A percentile compares a stretch with the other conserved stretches of the same genome.
These are phyloP conservation scores for Pseudorasbora parva DNA, from an alignment of 2,113 vertebrate genomes.

Conservation along the genomic window DNA sequence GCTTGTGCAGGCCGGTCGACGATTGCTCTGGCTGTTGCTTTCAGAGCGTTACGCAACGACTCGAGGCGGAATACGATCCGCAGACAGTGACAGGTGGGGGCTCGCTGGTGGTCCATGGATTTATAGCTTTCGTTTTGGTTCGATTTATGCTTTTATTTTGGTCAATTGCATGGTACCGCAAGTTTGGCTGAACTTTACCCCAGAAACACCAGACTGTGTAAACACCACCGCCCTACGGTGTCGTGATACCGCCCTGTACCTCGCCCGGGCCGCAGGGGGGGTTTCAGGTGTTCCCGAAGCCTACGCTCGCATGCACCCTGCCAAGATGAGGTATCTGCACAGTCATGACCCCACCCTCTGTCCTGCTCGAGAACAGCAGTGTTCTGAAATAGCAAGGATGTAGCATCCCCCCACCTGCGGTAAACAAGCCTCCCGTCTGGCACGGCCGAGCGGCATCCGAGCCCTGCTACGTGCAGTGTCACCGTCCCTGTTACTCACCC, in stretches of 20 bases:
- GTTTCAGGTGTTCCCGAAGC: constrained; percentile 34
- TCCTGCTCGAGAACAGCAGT: constrained; percentile 60
- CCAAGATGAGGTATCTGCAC: constrained; percentile 61
- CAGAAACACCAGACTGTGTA: constrained; percentile 10
- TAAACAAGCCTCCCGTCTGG: constrained; percentile 69
- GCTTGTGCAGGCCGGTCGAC: constrained; percentile 62
- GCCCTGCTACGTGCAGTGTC: constrained; percentile 40
- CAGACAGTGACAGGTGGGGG: constrained; percentile 46
- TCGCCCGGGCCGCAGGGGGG: background rate
- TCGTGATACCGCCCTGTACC: background rate
- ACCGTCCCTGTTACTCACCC: constrained; percentile 13
- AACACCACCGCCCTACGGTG: constrained; percentile 11
- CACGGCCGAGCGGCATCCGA: constrained; percentile 59
- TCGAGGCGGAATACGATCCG: constrained; percentile 10
- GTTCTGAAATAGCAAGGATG: constrained; percentile 67
- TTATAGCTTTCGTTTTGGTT: constrained; percentile 29
- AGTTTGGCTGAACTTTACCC: constrained; percentile 20
- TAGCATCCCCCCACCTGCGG: constrained; percentile 55
- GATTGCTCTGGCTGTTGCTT: constrained; percentile 64
- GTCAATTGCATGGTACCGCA: background rate
- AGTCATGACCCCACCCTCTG: constrained; percentile 68
- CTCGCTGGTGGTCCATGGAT: constrained; percentile 27
- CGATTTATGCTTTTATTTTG: constrained; percentile 39
- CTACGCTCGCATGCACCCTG: constrained; percentile 48
- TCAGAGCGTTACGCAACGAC: constrained; percentile 67